Evolutionary conservation across 2,888 invertebrate genomes (phyloP).

Genomic region (Linnaemya tessellans): DNA sequence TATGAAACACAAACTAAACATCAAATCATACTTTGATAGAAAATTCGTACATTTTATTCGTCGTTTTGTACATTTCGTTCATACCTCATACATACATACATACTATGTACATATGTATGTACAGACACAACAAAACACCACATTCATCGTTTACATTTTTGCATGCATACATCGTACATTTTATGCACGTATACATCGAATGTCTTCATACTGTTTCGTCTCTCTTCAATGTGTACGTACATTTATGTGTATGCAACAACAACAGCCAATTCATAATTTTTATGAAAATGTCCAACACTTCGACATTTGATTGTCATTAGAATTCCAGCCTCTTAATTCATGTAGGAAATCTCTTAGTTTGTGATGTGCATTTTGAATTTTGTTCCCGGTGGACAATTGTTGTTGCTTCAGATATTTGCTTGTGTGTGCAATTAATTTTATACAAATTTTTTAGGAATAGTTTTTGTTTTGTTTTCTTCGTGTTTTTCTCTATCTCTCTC

Average conservation of each 20-base stretch:
- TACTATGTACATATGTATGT: constrained; percentile 3
- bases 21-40: constrained; percentile 14
- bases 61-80: constrained; percentile 52
- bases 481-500: not conserved
- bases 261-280: constrained; percentile 45
- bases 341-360: not conserved
- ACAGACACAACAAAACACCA: not conserved
- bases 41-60: constrained; percentile 45
- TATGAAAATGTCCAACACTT: constrained; percentile 17
- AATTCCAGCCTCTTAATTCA: no score
- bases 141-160: constrained; percentile 2
- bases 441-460: not conserved
- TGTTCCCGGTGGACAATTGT: not conserved
- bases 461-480: not conserved
- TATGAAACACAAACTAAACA: constrained; percentile 33
- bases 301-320: not conserved
- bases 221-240: not conserved
- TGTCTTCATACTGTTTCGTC: not conserved
- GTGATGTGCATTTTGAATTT: not conserved
- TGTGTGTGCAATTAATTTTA: not conserved
- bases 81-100: constrained; percentile 20
- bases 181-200: constrained; percentile 15
- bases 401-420: not conserved
- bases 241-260: not conserved
- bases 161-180: constrained; percentile 23